Conservation (phyloP, 2,113 vertebrate genomes). For the Rhineura floridana region DNA sequence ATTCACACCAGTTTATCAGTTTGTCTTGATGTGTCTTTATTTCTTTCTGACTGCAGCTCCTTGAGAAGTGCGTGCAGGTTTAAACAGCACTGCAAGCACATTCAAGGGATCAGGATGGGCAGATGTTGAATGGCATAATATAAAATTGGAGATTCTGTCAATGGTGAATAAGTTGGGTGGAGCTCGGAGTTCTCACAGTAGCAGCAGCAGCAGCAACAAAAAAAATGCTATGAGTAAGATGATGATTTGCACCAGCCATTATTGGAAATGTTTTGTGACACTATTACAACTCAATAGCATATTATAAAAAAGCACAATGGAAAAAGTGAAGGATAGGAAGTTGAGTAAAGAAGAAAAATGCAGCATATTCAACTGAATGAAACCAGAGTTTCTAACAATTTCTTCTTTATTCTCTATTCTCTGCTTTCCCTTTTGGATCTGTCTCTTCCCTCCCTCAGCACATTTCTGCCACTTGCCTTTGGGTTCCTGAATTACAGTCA, state of each 20-base stretch:
- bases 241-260: neutral
- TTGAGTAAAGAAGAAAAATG: slow-evolving; percentile 1
- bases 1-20: neutral
- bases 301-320: neutral
- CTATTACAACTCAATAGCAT: neutral
- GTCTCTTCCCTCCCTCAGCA: neutral
- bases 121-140: neutral
- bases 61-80: neutral
- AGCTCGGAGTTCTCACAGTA: neutral
- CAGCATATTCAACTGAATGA: neutral
- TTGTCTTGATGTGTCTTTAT: neutral
- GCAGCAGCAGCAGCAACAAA: neutral
- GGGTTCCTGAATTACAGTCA: neutral
- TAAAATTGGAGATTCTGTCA: neutral
- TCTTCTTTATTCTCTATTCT: neutral
- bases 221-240: neutral
- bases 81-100: neutral
- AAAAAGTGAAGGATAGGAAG: neutral
- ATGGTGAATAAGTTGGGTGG: neutral
- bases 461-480: neutral
- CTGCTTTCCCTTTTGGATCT: neutral
- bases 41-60: neutral
- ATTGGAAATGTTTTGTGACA: neutral
- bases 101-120: too few relatives aligned
- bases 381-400: neutral